Base-by-base conservation (phyloP, 1,140 invertebrate species). In the Hyposmocoma kahamanoa region DNA sequence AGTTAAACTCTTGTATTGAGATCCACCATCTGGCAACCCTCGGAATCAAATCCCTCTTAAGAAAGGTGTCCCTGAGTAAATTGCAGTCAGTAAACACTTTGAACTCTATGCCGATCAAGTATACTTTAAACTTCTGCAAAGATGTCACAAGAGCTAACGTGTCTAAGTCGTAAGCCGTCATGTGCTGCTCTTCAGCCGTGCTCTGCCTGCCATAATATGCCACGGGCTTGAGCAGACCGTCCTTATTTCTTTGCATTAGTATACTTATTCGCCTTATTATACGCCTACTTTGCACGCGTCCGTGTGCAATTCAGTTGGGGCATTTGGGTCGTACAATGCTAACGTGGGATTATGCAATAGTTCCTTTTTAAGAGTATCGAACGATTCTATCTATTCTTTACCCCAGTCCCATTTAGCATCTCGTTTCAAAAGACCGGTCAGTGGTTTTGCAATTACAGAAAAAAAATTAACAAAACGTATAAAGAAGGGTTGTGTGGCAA, bases 161-260 rank as follows among this genome's bases (percentile, higher is more conserved):
- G 22, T 71, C 65, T 11, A 81, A 50, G 59, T 89, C 85, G 38
- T 77, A 85, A 45, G 67, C 75, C 3, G 51, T 51, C 42, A 82
- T 88, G 22, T 72, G 67, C 9, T 32, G 52, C 59, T 89, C 86
- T 8, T 53, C 38, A 9, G 56, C 53, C 9, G 51, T 59, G 11
- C 87, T 65, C 15, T 43, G 38, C n/a, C 41, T 28, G 15, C 38
- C 32, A 22, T 24, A 50, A 15, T 43, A 50, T 4, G 36, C 28
- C 1, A 50, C 28, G 2, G 48, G 48, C 11, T 19, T 28, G 6
- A 50, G 28, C 1, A 9, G 10, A 13, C 22, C 24, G 2, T 20
- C 17, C 19, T 18, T 3, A 17, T 47, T 17, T 10, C 34, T 10
- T 21, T 47, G 45, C n/a, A 47, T 15, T 13, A 47, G 18, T 21